These are phyloP conservation scores for Orthosia gracilis DNA, from an alignment of 2,888 invertebrate genomes.

Conservation along the genomic window DNA sequence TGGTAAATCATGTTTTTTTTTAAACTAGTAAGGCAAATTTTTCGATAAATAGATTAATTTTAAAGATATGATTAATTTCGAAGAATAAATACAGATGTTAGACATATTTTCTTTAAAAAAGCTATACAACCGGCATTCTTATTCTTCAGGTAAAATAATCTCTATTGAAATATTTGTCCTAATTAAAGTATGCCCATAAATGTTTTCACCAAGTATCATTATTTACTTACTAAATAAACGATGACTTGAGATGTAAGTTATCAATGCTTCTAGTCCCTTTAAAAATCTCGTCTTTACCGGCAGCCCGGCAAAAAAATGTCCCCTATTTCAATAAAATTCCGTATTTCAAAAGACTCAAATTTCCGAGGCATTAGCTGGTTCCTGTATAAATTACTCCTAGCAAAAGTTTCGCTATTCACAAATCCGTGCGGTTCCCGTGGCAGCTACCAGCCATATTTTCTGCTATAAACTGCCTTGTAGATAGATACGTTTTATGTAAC, in stretches of 20 bases:
- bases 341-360: constrained; percentile 41
- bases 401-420: constrained; percentile 55
- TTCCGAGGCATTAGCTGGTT: constrained; percentile 34
- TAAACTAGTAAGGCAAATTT: too few relatives aligned
- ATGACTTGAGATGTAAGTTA: background rate
- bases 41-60: too few relatives aligned
- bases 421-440: constrained; percentile 51
- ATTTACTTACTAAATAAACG: background rate
- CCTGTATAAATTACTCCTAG: constrained; percentile 46
- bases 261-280: background rate
- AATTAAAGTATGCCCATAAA: too few relatives aligned
- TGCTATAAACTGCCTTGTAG: constrained; percentile 53
- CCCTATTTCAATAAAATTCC: constrained; percentile 27
- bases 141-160: too few relatives aligned
- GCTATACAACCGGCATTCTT: too few relatives aligned
- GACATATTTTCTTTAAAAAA: background rate
- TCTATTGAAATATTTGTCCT: too few relatives aligned
- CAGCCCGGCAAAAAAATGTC: too few relatives aligned
- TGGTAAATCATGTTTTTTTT: too few relatives aligned
- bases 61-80: too few relatives aligned
- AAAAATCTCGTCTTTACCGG: background rate
- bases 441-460: constrained; percentile 56
- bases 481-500: constrained; percentile 47
- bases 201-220: too few relatives aligned
- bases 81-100: too few relatives aligned